Evolutionary conservation across 1,140 invertebrate species (phyloP), one percentile per base, ranked within the genome.

Genomic region (Thrips palmi): DNA sequence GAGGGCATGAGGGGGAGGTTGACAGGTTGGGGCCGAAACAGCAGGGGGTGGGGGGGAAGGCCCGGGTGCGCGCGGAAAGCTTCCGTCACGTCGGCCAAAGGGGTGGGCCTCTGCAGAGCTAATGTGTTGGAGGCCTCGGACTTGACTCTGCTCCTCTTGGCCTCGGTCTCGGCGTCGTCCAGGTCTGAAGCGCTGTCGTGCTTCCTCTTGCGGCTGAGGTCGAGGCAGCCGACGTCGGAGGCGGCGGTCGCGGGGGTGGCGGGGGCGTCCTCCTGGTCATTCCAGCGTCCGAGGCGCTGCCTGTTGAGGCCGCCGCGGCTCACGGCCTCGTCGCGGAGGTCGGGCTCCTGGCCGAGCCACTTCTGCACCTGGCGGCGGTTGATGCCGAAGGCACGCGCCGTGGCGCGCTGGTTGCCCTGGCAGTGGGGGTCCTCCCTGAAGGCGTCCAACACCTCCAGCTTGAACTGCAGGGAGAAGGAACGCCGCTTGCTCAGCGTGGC

Each of bases 361-460:
- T 71, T 71, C 40, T 73, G 68, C 6, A 73, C 65, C 49, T 72
- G 69, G n/a, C 69, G 58, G 3, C 69, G 56, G 46, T 72, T 67
- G 38, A 73, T 65, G 32, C 65, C 62, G 44, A 67, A 73, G 48
- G 72, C 71, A 17, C 62, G 57, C 1, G 69, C 70, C 1, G 70
- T 70, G 7, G 71, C 65, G 31, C 68, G 52, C 41, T 71, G 70
- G 45, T 73, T 73, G 0, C 67, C 66, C 15, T 62, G 58, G 23
- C 68, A 65, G 0, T 54, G 50, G 1, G 53, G 45, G 43, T 72
- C 67, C 3, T 49, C 29, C 35, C 64, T 57, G 39, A 64, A 68
- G 11, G 63, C 62, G 44, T 67, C 58, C 8, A 69, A 47, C 2
- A 69, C 65, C 14, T 57, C 52, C 4, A 65, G 45, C 43, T 68